Evolutionary conservation across 1,140 invertebrate genomes (phyloP).

Genomic region (Neocloeon triangulifer): DNA sequence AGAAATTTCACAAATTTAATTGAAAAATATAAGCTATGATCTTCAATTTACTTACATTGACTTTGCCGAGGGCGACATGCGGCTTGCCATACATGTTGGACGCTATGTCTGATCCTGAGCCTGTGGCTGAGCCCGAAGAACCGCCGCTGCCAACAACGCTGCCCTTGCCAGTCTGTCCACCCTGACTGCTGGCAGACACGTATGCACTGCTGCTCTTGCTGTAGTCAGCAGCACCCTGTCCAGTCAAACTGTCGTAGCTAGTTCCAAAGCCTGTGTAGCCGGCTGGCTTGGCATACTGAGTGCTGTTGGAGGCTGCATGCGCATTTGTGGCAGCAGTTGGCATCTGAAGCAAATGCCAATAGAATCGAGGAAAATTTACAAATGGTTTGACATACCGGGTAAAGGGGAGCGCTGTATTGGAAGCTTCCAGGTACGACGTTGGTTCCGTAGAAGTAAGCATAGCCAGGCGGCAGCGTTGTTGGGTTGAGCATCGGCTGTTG

Average conservation of each 20-base stretch:
- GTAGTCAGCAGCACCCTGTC: constrained; percentile 36
- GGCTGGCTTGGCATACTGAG: constrained; percentile 39
- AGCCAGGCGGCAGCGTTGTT: constrained; percentile 29
- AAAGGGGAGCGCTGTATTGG: constrained; percentile 45
- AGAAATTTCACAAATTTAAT: background rate
- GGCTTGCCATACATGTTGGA: constrained; percentile 47
- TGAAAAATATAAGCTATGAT: background rate
- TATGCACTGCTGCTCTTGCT: constrained; percentile 26
- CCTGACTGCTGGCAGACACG: too few species aligned
- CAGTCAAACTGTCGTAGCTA: constrained; percentile 37
- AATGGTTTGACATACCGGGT: constrained; percentile 29
- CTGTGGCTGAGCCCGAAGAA: constrained; percentile 26
- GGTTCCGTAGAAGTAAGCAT: constrained; percentile 42
- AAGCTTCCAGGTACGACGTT: constrained; percentile 45
- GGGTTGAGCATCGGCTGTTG: constrained; percentile 33
- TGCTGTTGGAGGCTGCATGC: constrained; percentile 25
- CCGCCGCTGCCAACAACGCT: constrained; percentile 26
- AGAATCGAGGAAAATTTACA: background rate
- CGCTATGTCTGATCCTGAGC: constrained; percentile 33
- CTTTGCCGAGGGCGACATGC: constrained; percentile 46
- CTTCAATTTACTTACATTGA: constrained; percentile 30
- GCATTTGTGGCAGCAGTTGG: constrained; percentile 32
- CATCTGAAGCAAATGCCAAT: constrained; percentile 23
- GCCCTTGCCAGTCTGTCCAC: constrained; percentile 17
- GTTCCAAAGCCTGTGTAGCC: constrained; percentile 37